Evolutionary conservation across 1,140 invertebrate genomes (phyloP), one percentile per base, ranked within the genome.

Genomic region (Cotesia typhae): DNA sequence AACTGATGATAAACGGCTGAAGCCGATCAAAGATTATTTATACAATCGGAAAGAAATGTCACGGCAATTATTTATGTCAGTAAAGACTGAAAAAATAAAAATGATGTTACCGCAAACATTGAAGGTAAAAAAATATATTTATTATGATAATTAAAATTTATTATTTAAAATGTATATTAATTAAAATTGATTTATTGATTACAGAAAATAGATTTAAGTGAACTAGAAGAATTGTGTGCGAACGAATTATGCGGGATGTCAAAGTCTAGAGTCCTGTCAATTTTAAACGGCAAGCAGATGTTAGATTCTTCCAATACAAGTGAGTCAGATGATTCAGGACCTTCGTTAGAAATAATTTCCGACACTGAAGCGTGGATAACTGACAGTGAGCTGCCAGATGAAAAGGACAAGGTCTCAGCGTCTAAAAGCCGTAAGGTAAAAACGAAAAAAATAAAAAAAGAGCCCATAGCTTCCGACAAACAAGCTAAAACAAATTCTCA

Each of bases 241-340:
- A 84, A 78, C 70, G 86, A 87, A 75, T 78, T 87, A n/a, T 83
- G 76, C 74, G 86, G 86, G 17, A 87, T 87, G 86, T 87, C 86
- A 1, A 84, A 81, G 72, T 71, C 75, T 35, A 76, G 86, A 66
- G 86, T 87, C 69, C 55, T 85, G 37, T 77, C 75, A 37, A 84
- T 86, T 64, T 77, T 87, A 55, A 84, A 83, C 78, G 83, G 81
- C 4, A 81, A 85, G 75, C 71, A 78, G 67, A 83, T 87, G 84
- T 47, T 80, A 36, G 78, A 85, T 63, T 87, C 86, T 52, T 87
- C 86, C 36, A 79, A 86, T 41, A 86, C 85, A 35, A 82, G 80
- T 20, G 85, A 87, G 55, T 79, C 83, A 1, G 81, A 84, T 59
- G 80, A 82, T 75, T 85, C 84, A 72, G 85, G 83, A 35, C 85